A percentile compares a stretch with the other conserved stretches of the same genome.
Conservation (phyloP, 30 jellyfish, hydroid and myxozoan species). For the Cassiopea andromeda region DNA sequence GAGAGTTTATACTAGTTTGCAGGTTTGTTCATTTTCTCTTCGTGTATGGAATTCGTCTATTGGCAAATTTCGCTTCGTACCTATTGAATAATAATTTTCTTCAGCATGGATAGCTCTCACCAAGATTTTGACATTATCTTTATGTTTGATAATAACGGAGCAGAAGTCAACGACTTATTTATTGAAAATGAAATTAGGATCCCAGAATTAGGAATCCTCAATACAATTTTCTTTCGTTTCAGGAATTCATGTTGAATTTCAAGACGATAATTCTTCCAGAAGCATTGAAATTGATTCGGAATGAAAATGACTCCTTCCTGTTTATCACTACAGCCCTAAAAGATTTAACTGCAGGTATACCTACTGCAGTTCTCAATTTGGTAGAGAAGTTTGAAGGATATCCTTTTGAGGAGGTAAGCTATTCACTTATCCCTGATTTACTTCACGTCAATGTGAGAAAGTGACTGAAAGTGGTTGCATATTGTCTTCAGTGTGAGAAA, state of each 20-base stretch:
- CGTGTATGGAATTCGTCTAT: not conserved
- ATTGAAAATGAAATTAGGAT: not conserved
- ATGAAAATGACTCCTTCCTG: slow-evolving; percentile 69
- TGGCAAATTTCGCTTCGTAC: not conserved
- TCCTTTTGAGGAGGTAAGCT: slow-evolving; percentile 41
- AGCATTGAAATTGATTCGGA: slow-evolving; percentile 77
- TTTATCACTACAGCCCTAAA: slow-evolving; percentile 48
- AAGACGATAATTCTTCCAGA: slow-evolving; percentile 90
- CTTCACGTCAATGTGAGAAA: not conserved
- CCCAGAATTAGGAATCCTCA: not conserved
- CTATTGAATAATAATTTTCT: no score
- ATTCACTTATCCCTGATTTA: not conserved
- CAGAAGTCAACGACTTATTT: no score
- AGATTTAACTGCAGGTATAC: slow-evolving; percentile 32
- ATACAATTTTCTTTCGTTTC: not conserved
- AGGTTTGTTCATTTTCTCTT: slow-evolving; percentile 32
- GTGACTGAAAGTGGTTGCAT: not conserved
- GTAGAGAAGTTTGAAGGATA: slow-evolving; percentile 53
- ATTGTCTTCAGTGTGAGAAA: not conserved
- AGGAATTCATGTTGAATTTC: slow-evolving; percentile 89
- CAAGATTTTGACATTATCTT: no score
- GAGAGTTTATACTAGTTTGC: slow-evolving; percentile 77
- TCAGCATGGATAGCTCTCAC: no score
- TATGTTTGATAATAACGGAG: no score
- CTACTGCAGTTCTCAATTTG: slow-evolving; percentile 45